Percentiles rank a stretch among this genome's conserved stretches.
These are phyloP conservation scores for Drymodes brunneopygia DNA, from an alignment of 2,113 vertebrate genomes.

Conservation along the genomic window DNA sequence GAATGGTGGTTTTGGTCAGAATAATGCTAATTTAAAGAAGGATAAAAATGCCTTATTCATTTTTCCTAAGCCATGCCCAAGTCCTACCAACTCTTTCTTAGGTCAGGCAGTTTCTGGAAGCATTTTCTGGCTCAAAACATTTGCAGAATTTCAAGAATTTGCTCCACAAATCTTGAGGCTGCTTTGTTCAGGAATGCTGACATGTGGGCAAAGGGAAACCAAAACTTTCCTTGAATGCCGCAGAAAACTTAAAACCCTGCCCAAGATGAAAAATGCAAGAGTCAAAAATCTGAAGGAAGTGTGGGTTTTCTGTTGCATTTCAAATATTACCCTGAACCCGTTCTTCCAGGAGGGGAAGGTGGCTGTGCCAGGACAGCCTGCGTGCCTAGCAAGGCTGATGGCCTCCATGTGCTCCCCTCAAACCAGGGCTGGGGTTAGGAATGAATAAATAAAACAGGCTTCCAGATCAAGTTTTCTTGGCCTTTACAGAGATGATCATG, in stretches of 20 bases:
- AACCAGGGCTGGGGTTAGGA: neutral
- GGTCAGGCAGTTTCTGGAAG: constrained; percentile 17
- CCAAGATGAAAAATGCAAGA: constrained; percentile 4
- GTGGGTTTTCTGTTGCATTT: constrained; percentile 26
- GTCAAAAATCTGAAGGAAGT: neutral
- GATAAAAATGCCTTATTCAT: neutral
- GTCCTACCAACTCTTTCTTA: neutral
- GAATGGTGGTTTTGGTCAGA: neutral
- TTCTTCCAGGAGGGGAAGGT: neutral
- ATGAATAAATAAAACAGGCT: constrained; percentile 17
- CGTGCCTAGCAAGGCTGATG: neutral
- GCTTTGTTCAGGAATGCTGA: constrained; percentile 38
- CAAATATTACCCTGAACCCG: neutral
- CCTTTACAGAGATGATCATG: neutral
- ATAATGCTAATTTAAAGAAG: neutral
- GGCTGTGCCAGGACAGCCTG: neutral
- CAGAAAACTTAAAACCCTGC: constrained; percentile 15
- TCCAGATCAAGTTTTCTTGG: constrained; percentile 20
- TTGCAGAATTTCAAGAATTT: constrained; percentile 48
- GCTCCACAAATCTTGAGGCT: constrained; percentile 33
- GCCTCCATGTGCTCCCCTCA: neutral
- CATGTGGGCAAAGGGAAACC: constrained; percentile 44
- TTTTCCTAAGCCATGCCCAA: neutral
- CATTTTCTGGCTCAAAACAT: constrained; percentile 12
- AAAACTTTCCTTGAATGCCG: constrained; percentile 16